phyloP scores from a whole-genome alignment of 2,113 vertebrate species.

The Phaethornis superciliosus region DNA sequence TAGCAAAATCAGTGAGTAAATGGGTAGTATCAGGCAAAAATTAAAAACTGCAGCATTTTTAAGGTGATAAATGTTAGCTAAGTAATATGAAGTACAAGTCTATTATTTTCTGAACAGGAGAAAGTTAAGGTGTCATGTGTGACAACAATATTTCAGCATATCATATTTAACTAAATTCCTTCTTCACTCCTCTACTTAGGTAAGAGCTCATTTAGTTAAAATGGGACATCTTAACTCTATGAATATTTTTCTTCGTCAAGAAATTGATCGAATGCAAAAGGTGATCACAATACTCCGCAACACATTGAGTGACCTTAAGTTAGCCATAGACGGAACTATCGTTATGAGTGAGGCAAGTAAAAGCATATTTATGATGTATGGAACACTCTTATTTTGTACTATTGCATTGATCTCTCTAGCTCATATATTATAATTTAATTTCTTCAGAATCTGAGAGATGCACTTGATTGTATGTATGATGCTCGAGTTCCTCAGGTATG shows the following conservation, averaged over 20 bases:
- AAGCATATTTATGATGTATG: background rate
- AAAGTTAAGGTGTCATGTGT: background rate
- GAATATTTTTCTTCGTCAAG: constrained; percentile 84
- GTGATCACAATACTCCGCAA: constrained; percentile 73
- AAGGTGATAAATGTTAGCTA: background rate
- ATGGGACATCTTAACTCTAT: constrained; percentile 82
- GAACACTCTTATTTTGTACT: background rate
- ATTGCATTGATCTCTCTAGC: background rate
- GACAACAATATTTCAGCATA: background rate
- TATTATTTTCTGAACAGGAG: background rate
- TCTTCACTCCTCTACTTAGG: constrained; percentile 59
- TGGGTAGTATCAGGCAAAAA: background rate
- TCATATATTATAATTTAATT: background rate
- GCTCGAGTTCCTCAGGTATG: constrained; percentile 79
- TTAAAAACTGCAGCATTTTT: background rate
- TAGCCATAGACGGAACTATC: constrained; percentile 83
- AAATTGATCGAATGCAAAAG: constrained; percentile 82
- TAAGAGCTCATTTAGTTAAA: constrained; percentile 76
- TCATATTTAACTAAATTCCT: background rate
- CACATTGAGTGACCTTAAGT: constrained; percentile 75
- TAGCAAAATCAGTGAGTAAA: background rate
- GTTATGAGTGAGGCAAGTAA: constrained; percentile 82
- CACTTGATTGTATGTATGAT: constrained; percentile 81
- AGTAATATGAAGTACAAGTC: background rate
- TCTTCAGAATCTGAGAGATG: constrained; percentile 78